Evolutionary conservation across 2,797 vertebrate species (phyloP).

Genomic region (Crypturellus tataupa): DNA sequence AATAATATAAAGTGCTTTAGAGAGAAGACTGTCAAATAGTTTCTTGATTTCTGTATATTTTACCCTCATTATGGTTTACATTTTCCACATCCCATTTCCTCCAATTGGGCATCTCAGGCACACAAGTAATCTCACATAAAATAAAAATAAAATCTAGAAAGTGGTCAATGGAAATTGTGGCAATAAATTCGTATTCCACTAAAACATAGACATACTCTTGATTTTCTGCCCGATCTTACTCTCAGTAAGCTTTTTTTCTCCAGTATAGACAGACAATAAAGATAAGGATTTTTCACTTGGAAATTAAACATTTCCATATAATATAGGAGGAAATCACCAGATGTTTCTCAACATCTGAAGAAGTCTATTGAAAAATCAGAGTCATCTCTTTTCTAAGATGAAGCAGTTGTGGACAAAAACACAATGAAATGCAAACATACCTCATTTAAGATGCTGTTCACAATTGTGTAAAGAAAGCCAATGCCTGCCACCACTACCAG

Average conservation of each 20-base stretch:
- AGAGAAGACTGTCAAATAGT: background rate
- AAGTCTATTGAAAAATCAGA: fast-evolving
- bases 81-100: background rate
- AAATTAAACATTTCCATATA: background rate
- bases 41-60: background rate
- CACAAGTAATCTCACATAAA: background rate
- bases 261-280: background rate
- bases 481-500: conserved; percentile 93
- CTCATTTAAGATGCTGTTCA: conserved; percentile 90
- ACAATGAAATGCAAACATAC: conserved; percentile 74
- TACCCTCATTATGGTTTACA: background rate
- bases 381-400: background rate
- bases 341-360: background rate
- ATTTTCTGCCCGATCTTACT: background rate
- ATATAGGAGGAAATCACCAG: background rate
- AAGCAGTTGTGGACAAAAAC: background rate
- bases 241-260: background rate
- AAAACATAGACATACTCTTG: background rate
- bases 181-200: background rate
- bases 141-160: background rate
- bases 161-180: background rate
- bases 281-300: background rate
- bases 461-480: conserved; percentile 93
- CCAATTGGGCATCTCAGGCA: background rate
- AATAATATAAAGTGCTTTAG: background rate